Evolutionary conservation across 2,888 invertebrate genomes (phyloP), one percentile per base, ranked within the genome.

Genomic region (Tenthredo amoena): DNA sequence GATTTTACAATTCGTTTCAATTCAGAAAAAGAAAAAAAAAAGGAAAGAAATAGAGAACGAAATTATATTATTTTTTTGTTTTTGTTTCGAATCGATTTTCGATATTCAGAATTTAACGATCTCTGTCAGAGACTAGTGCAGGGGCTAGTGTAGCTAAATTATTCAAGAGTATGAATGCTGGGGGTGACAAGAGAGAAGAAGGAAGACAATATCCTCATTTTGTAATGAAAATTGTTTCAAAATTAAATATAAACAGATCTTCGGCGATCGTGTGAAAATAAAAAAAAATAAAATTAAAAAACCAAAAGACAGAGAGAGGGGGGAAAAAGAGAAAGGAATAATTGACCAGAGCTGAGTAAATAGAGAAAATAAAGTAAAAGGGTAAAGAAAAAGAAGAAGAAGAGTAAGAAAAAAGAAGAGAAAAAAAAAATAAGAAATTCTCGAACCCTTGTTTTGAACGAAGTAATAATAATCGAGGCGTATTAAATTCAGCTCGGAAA

Each of bases 391-490:
- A 68, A 34, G 34, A 71, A 37, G 6, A 18, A 31, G 6, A 37
- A 34, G 15, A n/a, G n/a, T n/a, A n/a, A n/a, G n/a, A n/a, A n/a
- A n/a, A n/a, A 37, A 1, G 18, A 37, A 9, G 0, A 34, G 18
- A 68, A 34, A 1, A 71, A 71, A 34, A 71, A 55, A 37, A 9
- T 71, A 71, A 34, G 37, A 55, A 37, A 9, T 71, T 37, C 15
- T 71, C 6, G 26, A 34, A 71, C 71, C 71, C 71, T 71, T 71
- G 71, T 71, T 71, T 71, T 71, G 21, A 31, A 37, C 34, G 34
- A 37, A 37, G 71, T 71, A 71, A 71, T 71, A 74, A 74, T 74
- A 43, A 74, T 43, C 43, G 72, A 43, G 40, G 72, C 72, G 34
- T 71, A n/a, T 71, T 31, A 37, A 71, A 71, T 71, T 71, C 37